Evolutionary conservation across 2,797 vertebrate species (phyloP).

Genomic region (Thalassophryne amazonica): DNA sequence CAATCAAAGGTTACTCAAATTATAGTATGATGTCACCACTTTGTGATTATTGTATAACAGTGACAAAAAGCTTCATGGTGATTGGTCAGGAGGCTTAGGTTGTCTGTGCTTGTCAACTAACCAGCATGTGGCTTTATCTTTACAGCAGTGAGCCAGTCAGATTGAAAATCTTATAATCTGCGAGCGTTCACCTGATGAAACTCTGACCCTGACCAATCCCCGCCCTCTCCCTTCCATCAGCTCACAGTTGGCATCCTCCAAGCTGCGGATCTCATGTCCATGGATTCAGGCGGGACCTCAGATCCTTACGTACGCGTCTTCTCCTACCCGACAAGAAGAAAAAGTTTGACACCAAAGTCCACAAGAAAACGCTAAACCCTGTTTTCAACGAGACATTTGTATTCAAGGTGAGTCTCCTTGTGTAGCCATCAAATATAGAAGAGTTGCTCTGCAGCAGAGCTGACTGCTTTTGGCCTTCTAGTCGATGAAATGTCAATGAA

Average conservation of each 20-base stretch:
- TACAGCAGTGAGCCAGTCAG: conserved; percentile 15
- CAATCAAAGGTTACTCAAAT: too few relatives aligned
- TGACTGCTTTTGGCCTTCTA: neutral
- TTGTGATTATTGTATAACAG: too few relatives aligned
- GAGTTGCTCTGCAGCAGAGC: neutral
- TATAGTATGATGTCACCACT: too few relatives aligned
- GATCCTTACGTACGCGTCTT: conserved; percentile 94
- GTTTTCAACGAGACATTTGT: conserved; percentile 96
- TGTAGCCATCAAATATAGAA: neutral
- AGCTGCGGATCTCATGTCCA: conserved; percentile 93
- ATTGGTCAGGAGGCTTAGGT: conserved; percentile 19
- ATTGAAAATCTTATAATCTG: neutral
- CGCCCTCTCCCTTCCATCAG: conserved; percentile 62
- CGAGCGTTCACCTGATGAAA: conserved; percentile 5
- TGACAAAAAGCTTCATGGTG: too few relatives aligned
- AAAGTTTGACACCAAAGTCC: conserved; percentile 97
- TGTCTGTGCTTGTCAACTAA: conserved; percentile 30
- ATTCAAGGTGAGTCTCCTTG: conserved; percentile 85
- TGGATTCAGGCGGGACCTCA: conserved; percentile 96
- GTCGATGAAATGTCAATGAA: neutral
- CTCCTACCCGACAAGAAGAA: conserved; percentile 98
- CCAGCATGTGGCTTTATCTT: neutral
- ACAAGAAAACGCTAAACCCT: conserved; percentile 96
- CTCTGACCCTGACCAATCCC: neutral
- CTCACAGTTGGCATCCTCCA: conserved; percentile 94